These are phyloP conservation scores for Naja naja DNA, from an alignment of 2,113 vertebrate species.

Conservation along the genomic window DNA sequence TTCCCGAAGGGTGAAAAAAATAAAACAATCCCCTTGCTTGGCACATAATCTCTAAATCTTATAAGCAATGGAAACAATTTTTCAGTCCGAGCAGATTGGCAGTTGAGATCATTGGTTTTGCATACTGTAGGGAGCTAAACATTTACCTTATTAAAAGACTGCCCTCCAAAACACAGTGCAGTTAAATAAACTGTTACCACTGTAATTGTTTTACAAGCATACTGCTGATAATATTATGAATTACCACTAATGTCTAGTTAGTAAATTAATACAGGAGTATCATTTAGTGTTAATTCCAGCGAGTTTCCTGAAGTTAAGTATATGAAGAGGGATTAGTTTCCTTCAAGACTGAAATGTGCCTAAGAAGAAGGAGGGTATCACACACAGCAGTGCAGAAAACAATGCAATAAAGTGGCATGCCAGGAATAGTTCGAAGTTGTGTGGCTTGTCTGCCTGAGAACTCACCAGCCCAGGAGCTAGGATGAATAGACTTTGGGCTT, in stretches of 20 bases:
- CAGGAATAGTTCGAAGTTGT: background rate
- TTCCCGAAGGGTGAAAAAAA: slow-evolving; percentile 76
- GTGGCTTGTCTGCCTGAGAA: slow-evolving; percentile 12
- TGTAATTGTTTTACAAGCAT: slow-evolving; percentile 52
- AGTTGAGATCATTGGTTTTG: slow-evolving; percentile 68
- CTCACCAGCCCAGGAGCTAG: background rate
- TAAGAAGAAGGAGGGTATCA: slow-evolving; percentile 48
- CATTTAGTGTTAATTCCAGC: slow-evolving; percentile 55
- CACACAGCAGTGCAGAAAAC: slow-evolving; percentile 23
- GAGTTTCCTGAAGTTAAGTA: slow-evolving; percentile 50
- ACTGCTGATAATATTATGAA: slow-evolving; percentile 54
- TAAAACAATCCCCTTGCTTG: slow-evolving; percentile 71
- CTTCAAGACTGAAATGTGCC: slow-evolving; percentile 9
- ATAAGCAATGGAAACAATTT: slow-evolving; percentile 72
- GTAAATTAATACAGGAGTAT: slow-evolving; percentile 50
- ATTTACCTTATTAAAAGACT: slow-evolving; percentile 65
- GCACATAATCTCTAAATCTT: slow-evolving; percentile 75
- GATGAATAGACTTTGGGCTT: slow-evolving; percentile 4
- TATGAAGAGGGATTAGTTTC: slow-evolving; percentile 23
- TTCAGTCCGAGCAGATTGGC: slow-evolving; percentile 69
- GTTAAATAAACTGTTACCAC: slow-evolving; percentile 46
- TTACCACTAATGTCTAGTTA: slow-evolving; percentile 58
- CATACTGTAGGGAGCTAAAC: slow-evolving; percentile 63
- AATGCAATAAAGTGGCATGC: background rate
- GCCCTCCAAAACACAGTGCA: slow-evolving; percentile 52